Evolutionary conservation across 1,140 invertebrate genomes (phyloP).

Genomic region (Cepaea nemoralis): DNA sequence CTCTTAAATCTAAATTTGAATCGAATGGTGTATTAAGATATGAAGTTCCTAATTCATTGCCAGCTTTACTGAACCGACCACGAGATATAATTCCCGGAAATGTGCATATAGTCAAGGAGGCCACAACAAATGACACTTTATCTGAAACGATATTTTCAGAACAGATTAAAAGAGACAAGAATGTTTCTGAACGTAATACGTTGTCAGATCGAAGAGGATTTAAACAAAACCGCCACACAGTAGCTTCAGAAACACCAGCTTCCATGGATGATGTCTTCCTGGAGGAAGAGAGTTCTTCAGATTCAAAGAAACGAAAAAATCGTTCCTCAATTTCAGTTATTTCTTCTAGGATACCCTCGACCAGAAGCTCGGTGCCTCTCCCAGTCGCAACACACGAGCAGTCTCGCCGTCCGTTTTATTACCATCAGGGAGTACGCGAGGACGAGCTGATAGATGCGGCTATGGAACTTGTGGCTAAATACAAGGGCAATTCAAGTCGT

Average conservation of each 20-base stretch:
- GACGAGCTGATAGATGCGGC: constrained; percentile 53
- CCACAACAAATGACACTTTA: too few relatives aligned
- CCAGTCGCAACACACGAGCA: constrained; percentile 56
- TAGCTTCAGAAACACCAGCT: background rate
- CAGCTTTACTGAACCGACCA: too few relatives aligned
- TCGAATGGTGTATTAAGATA: too few relatives aligned
- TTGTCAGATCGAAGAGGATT: constrained; percentile 18
- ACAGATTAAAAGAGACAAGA: background rate
- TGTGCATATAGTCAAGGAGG: too few relatives aligned
- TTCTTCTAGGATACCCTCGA: constrained; percentile 53
- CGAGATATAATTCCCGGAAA: too few relatives aligned
- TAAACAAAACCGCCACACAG: background rate
- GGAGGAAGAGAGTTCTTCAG: constrained; percentile 29
- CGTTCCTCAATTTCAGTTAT: constrained; percentile 48
- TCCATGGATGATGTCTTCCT: constrained; percentile 16
- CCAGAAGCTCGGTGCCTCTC: constrained; percentile 55
- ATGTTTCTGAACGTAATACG: background rate
- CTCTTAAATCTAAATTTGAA: too few relatives aligned
- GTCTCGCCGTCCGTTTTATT: constrained; percentile 59
- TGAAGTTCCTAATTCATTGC: too few relatives aligned
- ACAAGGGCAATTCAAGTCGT: constrained; percentile 55
- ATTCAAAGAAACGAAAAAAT: constrained; percentile 40
- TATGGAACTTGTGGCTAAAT: constrained; percentile 56
- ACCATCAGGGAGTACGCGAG: constrained; percentile 56
- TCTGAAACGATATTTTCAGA: too few relatives aligned